A percentile compares a stretch with the other conserved stretches of the same genome.
Evolutionary conservation across 2,888 invertebrate species (phyloP).

Genomic region (Stegana nigrithorax): DNA sequence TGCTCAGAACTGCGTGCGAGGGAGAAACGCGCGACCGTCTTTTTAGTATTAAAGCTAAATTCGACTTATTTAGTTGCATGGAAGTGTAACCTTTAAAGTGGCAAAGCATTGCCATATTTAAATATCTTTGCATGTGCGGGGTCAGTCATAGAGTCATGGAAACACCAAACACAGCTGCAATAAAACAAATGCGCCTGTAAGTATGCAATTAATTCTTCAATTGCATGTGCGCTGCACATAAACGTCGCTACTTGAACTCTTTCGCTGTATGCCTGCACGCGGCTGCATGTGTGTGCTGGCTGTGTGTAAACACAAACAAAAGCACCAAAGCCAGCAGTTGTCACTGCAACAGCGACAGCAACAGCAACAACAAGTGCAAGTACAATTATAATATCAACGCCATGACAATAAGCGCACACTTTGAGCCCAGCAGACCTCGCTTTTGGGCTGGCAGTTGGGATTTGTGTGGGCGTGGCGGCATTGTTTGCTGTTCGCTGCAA

Average conservation of each 20-base stretch:
- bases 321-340: too few relatives aligned
- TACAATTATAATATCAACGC: background rate
- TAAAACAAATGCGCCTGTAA: slow-evolving; percentile 8
- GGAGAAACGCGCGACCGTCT: background rate
- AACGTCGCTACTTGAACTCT: slow-evolving; percentile 16
- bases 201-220: slow-evolving; percentile 21
- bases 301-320: too few relatives aligned
- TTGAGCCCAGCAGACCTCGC: too few relatives aligned
- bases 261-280: background rate
- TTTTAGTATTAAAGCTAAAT: slow-evolving; percentile 13
- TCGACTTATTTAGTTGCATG: slow-evolving; percentile 1
- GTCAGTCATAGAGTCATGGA: background rate
- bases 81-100: background rate
- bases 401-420: too few relatives aligned
- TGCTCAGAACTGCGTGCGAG: slow-evolving; percentile 4
- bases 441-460: background rate
- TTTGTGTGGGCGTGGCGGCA: background rate
- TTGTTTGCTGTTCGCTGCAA: background rate
- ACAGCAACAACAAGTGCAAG: background rate
- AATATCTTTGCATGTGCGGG: background rate
- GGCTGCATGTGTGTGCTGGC: background rate
- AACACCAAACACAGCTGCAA: background rate
- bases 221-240: slow-evolving; percentile 17
- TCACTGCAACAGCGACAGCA: too few relatives aligned
- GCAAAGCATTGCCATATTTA: background rate